Evolutionary conservation across 2,888 invertebrate genomes (phyloP).

Genomic region (Malthinus flaveolus): DNA sequence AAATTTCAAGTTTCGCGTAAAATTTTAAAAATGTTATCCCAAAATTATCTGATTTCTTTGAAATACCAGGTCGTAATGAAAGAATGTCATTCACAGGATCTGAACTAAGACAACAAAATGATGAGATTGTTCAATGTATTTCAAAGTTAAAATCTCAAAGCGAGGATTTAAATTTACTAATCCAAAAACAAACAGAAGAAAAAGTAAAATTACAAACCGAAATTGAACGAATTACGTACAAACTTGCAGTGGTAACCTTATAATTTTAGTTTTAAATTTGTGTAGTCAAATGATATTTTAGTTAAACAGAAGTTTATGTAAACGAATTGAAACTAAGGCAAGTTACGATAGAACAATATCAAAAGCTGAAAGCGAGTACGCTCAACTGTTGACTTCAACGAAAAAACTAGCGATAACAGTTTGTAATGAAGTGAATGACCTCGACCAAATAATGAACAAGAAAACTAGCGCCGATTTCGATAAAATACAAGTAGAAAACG

Average conservation of each 20-base stretch:
- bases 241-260: slow-evolving; percentile 43
- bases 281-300: not conserved
- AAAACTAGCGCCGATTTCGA: not conserved
- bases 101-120: slow-evolving; percentile 40
- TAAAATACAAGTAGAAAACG: not conserved
- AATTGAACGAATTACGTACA: slow-evolving; percentile 47
- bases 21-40: no score
- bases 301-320: not conserved
- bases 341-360: not conserved
- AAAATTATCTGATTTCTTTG: slow-evolving; percentile 8
- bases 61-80: slow-evolving; percentile 9
- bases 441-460: slow-evolving; percentile 1
- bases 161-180: slow-evolving; percentile 42
- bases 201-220: slow-evolving; percentile 41
- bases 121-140: slow-evolving; percentile 44
- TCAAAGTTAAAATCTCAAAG: slow-evolving; percentile 41
- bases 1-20: no score
- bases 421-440: not conserved
- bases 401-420: not conserved
- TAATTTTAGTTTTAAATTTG: not conserved
- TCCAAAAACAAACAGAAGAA: slow-evolving; percentile 46
- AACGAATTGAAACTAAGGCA: not conserved
- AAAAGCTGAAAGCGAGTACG: not conserved
- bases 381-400: not conserved
- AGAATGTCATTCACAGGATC: slow-evolving; percentile 30